Evolutionary conservation across 2,797 vertebrate genomes (phyloP).

Genomic region (Myripristis murdjan): DNA sequence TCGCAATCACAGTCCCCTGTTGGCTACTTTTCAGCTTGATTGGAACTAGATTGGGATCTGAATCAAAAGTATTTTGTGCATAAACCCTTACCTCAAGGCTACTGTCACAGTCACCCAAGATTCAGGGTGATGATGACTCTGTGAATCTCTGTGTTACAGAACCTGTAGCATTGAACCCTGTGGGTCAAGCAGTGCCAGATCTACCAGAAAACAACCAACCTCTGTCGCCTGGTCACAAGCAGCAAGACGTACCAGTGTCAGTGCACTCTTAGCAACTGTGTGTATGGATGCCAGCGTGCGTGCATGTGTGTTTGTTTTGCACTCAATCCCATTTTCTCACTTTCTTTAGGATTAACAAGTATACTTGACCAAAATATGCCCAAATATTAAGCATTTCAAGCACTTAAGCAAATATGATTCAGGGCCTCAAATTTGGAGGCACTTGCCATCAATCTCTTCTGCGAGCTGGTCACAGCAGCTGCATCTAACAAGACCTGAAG

Average conservation of each 20-base stretch:
- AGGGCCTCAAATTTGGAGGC: constrained; percentile 23
- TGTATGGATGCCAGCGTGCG: neutral
- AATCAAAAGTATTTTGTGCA: neutral
- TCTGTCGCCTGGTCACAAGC: constrained; percentile 57
- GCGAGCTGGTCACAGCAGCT: constrained; percentile 20
- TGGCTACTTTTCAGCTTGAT: neutral
- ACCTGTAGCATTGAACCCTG: constrained; percentile 6
- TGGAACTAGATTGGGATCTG: neutral
- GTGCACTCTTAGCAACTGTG: constrained; percentile 67
- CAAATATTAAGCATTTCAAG: constrained; percentile 2
- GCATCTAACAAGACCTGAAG: constrained; percentile 25
- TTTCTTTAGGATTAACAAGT: no score
- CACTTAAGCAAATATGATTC: constrained; percentile 32
- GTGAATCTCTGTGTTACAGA: constrained; percentile 49
- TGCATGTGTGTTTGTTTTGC: no score
- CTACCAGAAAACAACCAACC: constrained; percentile 65
- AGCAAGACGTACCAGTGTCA: constrained; percentile 63
- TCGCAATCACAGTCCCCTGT: no score
- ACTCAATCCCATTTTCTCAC: no score
- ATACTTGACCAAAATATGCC: neutral
- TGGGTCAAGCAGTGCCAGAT: constrained; percentile 21
- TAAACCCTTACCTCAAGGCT: neutral
- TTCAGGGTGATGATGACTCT: neutral
- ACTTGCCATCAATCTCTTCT: constrained; percentile 10
- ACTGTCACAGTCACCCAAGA: neutral